Base-by-base conservation (phyloP, 2,797 vertebrate species). In the Micromesistius poutassou region DNA sequence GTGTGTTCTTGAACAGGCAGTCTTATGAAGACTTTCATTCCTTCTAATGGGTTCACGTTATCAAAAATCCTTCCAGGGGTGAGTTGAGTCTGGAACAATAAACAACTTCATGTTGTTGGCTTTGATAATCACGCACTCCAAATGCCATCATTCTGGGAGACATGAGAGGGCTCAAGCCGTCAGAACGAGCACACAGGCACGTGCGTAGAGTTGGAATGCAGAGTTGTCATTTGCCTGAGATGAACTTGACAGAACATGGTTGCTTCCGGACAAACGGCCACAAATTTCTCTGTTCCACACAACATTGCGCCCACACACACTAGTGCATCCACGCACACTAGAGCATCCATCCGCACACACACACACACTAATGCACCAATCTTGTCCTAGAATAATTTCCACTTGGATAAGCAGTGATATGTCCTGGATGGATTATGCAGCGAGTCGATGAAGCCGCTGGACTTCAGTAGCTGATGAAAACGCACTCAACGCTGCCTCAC, bases 401-500 rank as follows among this genome's bases (percentile, higher is more conserved):
- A 76, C 83, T 78, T 77, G 78, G 78, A 85, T 84, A 76, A 79
- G 55, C 73, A 80, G 25, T 76, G 66, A 84, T 79, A 85, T 85
- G 82, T 87, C 84, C 79, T 82, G 85, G 82, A 86, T 83, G 80
- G 78, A 77, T 88, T 83, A 55, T 87, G 75, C 85, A 81, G 82
- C 76, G 74, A 78, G 79, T 87, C 82, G 80, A 83, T 84, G 81
- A 87, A 87, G 83, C 50, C 81, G 74, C 74, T 72, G 62, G 82
- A 83, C 87, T 89, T 92, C 87, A 75, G 90, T 90, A 83, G 77
- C 42, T 85, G 85, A 87, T 85, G 87, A 87, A 89, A 88, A 87
- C 86, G 82, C 84, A 82, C 81, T 88, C 83, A 76, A 82, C 78
- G 85, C 55, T 79, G 75, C 71, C 83, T 86, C 25, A 0, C 76